phyloP scores from a whole-genome alignment of 1,140 invertebrate genomes.

The Bombus cullumanus region DNA sequence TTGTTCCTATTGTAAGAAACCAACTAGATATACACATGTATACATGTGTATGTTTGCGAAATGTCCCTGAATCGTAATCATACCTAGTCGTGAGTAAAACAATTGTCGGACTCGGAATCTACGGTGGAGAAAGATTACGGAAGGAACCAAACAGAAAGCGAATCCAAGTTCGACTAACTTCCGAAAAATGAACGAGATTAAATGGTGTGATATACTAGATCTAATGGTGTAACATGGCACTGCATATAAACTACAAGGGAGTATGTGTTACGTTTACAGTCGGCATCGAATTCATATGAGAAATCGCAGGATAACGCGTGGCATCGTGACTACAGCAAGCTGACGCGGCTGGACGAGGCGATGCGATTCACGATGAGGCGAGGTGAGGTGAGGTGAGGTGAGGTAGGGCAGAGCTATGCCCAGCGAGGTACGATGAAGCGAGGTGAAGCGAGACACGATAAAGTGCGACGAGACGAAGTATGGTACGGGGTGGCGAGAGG shows the following conservation, averaged over 20 bases:
- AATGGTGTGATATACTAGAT: neutral
- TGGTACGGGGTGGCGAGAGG: too few relatives aligned
- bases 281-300: conserved; percentile 48
- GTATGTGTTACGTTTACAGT: conserved; percentile 36
- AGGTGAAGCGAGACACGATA: neutral
- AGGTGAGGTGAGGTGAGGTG: neutral
- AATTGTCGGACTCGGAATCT: too few relatives aligned
- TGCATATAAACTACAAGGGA: neutral
- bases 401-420: neutral
- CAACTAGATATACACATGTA: neutral
- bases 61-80: neutral
- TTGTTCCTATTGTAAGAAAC: neutral
- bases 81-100: too few relatives aligned
- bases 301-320: conserved; percentile 5
- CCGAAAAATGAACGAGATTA: neutral
- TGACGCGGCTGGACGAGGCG: conserved; percentile 6
- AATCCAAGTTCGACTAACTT: neutral
- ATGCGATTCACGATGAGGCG: neutral
- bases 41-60: neutral
- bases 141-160: too few relatives aligned
- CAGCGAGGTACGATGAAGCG: neutral
- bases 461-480: too few relatives aligned
- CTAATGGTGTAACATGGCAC: neutral
- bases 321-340: neutral
- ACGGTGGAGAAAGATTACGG: too few relatives aligned